Conservation (phyloP, 2,113 vertebrate species). For the Hippocampus barbouri region DNA sequence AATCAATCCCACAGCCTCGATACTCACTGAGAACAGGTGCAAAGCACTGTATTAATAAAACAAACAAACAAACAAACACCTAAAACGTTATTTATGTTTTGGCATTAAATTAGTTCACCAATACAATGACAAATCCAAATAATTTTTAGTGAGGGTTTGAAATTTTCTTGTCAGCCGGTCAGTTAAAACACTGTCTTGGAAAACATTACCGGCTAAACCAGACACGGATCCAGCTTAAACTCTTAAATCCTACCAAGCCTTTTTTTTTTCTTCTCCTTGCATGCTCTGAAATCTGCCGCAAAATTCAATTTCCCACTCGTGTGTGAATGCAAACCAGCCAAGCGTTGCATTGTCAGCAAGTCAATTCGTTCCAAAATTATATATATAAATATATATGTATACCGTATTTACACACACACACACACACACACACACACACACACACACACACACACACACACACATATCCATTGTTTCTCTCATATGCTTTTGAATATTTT, state of each 20-base stretch:
- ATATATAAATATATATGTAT: no score
- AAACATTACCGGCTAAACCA: conserved; percentile 59
- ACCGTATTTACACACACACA: no score
- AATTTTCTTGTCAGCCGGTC: conserved; percentile 46
- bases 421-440: no score
- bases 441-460: no score
- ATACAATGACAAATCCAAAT: not conserved
- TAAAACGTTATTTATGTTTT: no score
- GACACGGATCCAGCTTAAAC: conserved; percentile 43
- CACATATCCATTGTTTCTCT: not conserved
- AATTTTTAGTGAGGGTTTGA: not conserved
- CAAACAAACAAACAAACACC: no score
- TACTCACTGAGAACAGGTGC: no score
- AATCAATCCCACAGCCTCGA: no score
- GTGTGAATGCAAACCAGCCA: conserved; percentile 65
- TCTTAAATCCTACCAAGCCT: conserved; percentile 60
- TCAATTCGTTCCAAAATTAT: conserved; percentile 70
- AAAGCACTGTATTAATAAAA: no score
- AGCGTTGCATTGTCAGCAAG: conserved; percentile 67
- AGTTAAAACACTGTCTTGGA: conserved; percentile 55
- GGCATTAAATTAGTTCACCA: not conserved
- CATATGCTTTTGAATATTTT: not conserved
- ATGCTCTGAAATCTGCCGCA: conserved; percentile 61
- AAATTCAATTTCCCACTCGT: conserved; percentile 69
- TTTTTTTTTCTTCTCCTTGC: conserved; percentile 47